A percentile compares a stretch with the other conserved stretches of the same genome.
Conservation (phyloP, 1,140 invertebrate species). For the Heliconius himera region DNA sequence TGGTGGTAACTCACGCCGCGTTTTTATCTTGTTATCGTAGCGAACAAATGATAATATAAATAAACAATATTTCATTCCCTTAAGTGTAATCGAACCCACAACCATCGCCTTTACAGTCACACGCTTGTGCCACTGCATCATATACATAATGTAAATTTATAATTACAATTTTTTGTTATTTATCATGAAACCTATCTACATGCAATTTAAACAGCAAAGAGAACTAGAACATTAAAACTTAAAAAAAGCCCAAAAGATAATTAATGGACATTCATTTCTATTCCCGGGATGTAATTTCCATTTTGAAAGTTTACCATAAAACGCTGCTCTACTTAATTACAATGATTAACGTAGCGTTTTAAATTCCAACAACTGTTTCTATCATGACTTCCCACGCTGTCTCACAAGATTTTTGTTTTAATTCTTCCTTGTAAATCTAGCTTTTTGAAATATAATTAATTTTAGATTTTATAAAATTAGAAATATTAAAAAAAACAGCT, state of each 20-base stretch:
- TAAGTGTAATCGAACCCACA: no score
- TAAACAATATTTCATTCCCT: no score
- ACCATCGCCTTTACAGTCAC: no score
- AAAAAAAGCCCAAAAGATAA: background rate
- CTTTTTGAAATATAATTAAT: background rate
- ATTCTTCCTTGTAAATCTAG: background rate
- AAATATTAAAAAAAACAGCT: background rate
- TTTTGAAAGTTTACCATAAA: conserved; percentile 35
- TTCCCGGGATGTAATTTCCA: conserved; percentile 30
- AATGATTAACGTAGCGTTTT: conserved; percentile 33
- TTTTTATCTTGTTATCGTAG: no score
- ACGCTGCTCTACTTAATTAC: conserved; percentile 31
- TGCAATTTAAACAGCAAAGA: background rate
- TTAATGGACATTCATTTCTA: conserved; percentile 13
- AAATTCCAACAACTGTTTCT: conserved; percentile 11
- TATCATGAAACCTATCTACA: background rate
- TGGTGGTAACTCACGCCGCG: no score
- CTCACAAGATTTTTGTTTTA: background rate
- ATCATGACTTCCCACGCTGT: conserved; percentile 27
- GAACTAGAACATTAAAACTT: background rate
- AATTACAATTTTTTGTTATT: no score
- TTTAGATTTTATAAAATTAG: no score
- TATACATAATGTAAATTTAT: no score
- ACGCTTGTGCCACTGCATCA: no score
- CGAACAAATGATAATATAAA: no score